Evolutionary conservation across 2,888 invertebrate genomes (phyloP).

Genomic region (Dusona sp.): DNA sequence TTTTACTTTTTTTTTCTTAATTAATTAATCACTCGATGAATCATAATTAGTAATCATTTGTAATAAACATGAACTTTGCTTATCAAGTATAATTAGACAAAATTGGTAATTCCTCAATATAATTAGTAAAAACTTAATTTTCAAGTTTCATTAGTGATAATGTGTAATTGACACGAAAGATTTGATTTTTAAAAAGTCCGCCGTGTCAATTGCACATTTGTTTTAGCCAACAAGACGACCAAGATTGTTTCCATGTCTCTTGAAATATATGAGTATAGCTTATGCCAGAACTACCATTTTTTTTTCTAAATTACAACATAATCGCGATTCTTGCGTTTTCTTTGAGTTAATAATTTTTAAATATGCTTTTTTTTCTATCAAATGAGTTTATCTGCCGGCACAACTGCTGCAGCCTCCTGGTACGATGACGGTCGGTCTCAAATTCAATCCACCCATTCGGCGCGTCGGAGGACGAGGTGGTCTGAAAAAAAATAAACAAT

Average conservation of each 20-base stretch:
- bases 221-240: not conserved
- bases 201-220: not conserved
- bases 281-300: not conserved
- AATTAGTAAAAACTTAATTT: not conserved
- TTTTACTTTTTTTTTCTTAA: not conserved
- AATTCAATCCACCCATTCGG: conserved; percentile 75
- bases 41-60: not conserved
- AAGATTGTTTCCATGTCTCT: not conserved
- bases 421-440: conserved; percentile 68
- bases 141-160: too few species aligned
- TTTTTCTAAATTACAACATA: not conserved
- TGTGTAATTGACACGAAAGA: too few species aligned
- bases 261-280: not conserved
- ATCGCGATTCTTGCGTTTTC: not conserved
- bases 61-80: not conserved
- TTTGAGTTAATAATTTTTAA: not conserved
- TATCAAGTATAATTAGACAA: not conserved
- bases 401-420: conserved; percentile 80
- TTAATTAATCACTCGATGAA: not conserved
- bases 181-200: not conserved
- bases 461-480: conserved; percentile 75
- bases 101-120: not conserved
- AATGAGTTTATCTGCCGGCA: conserved; percentile 53
- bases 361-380: not conserved
- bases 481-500: conserved; percentile 61